Base-by-base conservation (phyloP, 2,797 vertebrate species). In the Otolemur crassicaudatus region DNA sequence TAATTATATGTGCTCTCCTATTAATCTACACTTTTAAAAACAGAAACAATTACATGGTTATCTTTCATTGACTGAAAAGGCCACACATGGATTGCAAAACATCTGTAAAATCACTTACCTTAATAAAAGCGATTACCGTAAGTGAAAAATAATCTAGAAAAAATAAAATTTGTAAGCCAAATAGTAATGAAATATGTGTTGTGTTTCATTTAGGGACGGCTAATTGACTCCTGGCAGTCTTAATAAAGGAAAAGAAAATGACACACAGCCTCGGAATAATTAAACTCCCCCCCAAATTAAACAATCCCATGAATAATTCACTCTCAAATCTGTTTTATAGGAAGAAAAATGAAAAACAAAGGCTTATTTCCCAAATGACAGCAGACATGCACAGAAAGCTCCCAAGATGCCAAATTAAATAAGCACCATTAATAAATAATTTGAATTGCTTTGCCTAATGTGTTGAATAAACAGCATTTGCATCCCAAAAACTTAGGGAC, bases 341-440 rank as follows among this genome's bases (percentile, higher is more conserved):
- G 22, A 75, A 2, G 34, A 80, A 75, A n/a, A 1, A 40, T 27
- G 6, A 72, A 92, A 97, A 58, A 79, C 90, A 87, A 96, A 56
- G 70, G 43, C 89, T 80, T 53, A n/a, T 92, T 92, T 96, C 94
- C 97, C 87, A 90, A 95, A 82, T 8, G 1, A 83, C 3, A 4
- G 8, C 31, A 1, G 46, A 63, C 92, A 31, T 4, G 60, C 76
- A 53, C 85, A 91, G 90, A 96, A 92, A 77, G 73, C 65, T 93
- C 91, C 88, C 76, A 72, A 93, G 63, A 77, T 27, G 72, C 40
- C 97, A 86, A 94, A 96, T 94, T 97, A 97, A 97, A 96, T 83
- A 79, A 90, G 86, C 92, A 20, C 29, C 8, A 22, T 94, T 96
- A 96, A 97, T 97, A 97, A 97, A 67, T 94, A 92, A 95, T 97